Evolutionary conservation across 2,113 vertebrate genomes (phyloP).

Genomic region (Ochotona curzoniae): DNA sequence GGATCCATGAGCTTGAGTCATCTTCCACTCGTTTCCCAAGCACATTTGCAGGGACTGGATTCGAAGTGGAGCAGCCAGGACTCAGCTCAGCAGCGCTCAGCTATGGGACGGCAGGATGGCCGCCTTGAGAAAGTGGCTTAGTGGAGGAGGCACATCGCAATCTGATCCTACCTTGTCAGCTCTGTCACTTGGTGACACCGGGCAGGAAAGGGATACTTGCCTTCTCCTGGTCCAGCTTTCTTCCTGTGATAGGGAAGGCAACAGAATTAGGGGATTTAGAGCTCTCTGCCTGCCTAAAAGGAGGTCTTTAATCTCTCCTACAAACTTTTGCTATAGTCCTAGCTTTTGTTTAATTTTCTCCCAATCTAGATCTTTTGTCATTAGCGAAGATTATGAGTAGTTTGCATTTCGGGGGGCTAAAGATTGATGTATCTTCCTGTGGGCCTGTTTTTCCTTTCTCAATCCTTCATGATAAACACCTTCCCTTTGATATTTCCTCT

Average conservation of each 20-base stretch:
- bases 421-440: conserved; percentile 39
- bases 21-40: too few relatives aligned
- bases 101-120: too few relatives aligned
- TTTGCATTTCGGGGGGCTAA: conserved; percentile 25
- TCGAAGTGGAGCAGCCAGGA: too few relatives aligned
- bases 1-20: too few relatives aligned
- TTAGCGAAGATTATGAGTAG: neutral
- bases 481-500: conserved; percentile 58
- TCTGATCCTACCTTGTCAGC: neutral
- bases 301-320: conserved; percentile 49
- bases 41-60: too few relatives aligned
- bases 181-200: neutral
- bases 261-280: neutral
- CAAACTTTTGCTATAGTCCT: neutral
- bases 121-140: neutral
- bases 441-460: conserved; percentile 33
- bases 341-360: conserved; percentile 19
- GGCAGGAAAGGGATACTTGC: neutral
- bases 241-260: neutral
- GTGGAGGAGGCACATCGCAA: neutral
- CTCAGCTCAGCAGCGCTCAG: too few relatives aligned
- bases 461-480: conserved; percentile 57
- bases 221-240: neutral
- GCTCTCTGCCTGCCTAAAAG: neutral
- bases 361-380: neutral